Conservation (phyloP, 2,888 invertebrate species). For the Eupithecia centaureata region DNA sequence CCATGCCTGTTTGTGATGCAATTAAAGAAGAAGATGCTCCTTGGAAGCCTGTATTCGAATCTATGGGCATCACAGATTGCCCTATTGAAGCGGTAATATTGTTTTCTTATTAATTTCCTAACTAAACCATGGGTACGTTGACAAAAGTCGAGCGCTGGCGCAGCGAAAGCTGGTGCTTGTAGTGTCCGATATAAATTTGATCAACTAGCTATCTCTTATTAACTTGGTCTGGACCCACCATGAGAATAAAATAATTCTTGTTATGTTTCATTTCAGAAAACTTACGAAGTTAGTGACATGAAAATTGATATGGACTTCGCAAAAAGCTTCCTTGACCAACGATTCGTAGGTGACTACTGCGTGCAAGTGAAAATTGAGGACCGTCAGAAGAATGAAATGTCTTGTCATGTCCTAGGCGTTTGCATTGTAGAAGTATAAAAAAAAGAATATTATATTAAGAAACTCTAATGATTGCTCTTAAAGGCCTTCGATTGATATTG, state of each 20-base stretch:
- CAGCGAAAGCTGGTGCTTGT: too few species aligned
- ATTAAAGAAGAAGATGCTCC: slow-evolving; percentile 60
- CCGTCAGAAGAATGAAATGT: background rate
- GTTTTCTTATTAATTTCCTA: too few species aligned
- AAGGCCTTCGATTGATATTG: background rate
- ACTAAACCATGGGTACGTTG: too few species aligned
- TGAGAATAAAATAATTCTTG: background rate
- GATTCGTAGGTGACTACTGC: slow-evolving; percentile 18
- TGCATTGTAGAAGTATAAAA: slow-evolving; percentile 9
- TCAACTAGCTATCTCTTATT: too few species aligned
- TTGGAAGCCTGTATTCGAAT: slow-evolving; percentile 57
- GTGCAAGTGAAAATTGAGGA: slow-evolving; percentile 4
- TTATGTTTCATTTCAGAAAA: slow-evolving; percentile 29
- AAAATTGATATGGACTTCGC: slow-evolving; percentile 20
- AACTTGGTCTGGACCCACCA: too few species aligned
- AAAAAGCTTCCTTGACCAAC: slow-evolving; percentile 15
- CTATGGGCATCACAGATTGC: slow-evolving; percentile 58
- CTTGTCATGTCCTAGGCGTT: slow-evolving; percentile 27
- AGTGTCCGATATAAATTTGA: too few species aligned
- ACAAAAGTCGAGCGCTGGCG: too few species aligned
- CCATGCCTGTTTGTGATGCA: slow-evolving; percentile 57
- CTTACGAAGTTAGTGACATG: slow-evolving; percentile 26
- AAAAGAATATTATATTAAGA: background rate
- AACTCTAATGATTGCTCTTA: background rate
- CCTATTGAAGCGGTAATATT: slow-evolving; percentile 61